These are phyloP conservation scores for Polydrusus tereticollis DNA, from an alignment of 2,888 invertebrate genomes.

Conservation along the genomic window DNA sequence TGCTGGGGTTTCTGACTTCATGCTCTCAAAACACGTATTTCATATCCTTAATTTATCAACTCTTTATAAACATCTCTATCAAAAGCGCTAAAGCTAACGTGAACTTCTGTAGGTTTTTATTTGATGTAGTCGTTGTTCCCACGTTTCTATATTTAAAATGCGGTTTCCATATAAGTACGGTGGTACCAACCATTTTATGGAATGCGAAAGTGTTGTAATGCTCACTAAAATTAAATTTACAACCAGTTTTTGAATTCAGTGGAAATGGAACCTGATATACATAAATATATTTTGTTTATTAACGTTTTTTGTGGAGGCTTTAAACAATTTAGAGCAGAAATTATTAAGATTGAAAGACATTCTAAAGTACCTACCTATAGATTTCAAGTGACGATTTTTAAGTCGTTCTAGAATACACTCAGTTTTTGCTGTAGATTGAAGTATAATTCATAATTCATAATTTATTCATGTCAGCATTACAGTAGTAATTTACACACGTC, in stretches of 20 bases:
- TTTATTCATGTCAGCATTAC: too few species aligned
- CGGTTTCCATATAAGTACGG: conserved; percentile 18
- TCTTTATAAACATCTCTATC: not conserved
- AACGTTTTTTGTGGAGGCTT: too few species aligned
- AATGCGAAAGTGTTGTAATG: conserved; percentile 17
- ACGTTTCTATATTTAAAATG: conserved; percentile 29
- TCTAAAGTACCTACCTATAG: too few species aligned
- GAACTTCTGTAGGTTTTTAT: conserved; percentile 26
- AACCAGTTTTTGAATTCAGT: not conserved
- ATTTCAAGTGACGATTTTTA: too few species aligned
- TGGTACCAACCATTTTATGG: not conserved
- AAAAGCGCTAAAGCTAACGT: conserved; percentile 20
- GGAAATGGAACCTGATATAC: not conserved
- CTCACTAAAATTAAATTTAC: conserved; percentile 6
- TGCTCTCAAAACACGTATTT: not conserved
- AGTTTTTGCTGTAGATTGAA: too few species aligned
- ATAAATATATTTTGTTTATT: not conserved
- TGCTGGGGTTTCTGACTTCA: not conserved
- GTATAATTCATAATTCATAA: too few species aligned
- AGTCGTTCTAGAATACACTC: too few species aligned
- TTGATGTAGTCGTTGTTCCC: conserved; percentile 27
- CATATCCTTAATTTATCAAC: conserved; percentile 5
- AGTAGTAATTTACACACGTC: too few species aligned
- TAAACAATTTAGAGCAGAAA: too few species aligned
- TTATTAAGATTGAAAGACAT: too few species aligned